These are phyloP conservation scores for Drosophila virilis DNA, from an alignment of 1,140 invertebrate species.

Conservation along the genomic window DNA sequence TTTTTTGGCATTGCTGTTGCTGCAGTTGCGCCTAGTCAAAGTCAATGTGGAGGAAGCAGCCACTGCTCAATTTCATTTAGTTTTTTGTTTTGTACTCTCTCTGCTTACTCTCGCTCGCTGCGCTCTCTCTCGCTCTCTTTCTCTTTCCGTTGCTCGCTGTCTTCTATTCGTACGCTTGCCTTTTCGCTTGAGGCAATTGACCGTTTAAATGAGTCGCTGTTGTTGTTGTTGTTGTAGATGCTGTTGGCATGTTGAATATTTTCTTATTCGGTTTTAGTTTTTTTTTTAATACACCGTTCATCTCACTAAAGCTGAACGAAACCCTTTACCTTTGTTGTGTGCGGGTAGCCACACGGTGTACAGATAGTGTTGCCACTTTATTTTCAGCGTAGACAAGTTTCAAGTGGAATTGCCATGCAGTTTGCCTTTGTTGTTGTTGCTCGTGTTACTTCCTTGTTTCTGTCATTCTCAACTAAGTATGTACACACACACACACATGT, in stretches of 20 bases:
- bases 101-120: conserved; percentile 4
- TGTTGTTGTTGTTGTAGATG: conserved; percentile 24
- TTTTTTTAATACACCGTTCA: conserved; percentile 22
- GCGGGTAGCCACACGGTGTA: conserved; percentile 14
- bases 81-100: conserved; percentile 21
- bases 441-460: conserved; percentile 57
- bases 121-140: conserved; percentile 21
- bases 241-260: conserved; percentile 40
- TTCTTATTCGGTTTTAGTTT: conserved; percentile 43
- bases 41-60: conserved; percentile 22
- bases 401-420: conserved; percentile 40
- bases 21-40: conserved; percentile 33
- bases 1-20: conserved; percentile 26
- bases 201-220: conserved; percentile 73
- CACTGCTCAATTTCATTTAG: conserved; percentile 37
- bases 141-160: conserved; percentile 24
- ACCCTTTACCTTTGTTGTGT: conserved; percentile 38
- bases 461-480: conserved; percentile 31
- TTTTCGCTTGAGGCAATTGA: conserved; percentile 74
- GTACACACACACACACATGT: background rate
- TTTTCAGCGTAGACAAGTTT: conserved; percentile 48
- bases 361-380: conserved; percentile 36
- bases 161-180: conserved; percentile 56
- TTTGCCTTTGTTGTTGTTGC: conserved; percentile 20
- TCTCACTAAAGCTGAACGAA: conserved; percentile 33